A percentile compares a stretch with the other conserved stretches of the same genome.
Conservation (phyloP, 2,797 vertebrate species). For the Poecilia picta region DNA sequence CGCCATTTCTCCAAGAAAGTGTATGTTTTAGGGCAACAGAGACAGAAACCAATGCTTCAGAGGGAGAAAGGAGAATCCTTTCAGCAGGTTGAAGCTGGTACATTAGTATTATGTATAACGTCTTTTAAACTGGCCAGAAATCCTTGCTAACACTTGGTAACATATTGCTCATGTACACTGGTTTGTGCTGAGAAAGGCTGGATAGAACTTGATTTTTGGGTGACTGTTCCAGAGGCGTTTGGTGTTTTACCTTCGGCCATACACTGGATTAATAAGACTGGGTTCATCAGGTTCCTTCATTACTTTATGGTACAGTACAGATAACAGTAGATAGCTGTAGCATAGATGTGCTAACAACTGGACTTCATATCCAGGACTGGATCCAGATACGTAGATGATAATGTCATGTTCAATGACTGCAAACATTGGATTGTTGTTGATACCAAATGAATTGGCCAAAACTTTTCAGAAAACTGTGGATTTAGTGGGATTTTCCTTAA, state of each 20-base stretch:
- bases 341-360: not conserved
- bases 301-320: not conserved
- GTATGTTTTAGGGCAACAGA: not conserved
- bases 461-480: not conserved
- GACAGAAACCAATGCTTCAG: not conserved
- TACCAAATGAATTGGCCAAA: not conserved
- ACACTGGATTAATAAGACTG: not conserved
- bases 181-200: not conserved
- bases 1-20: not conserved
- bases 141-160: not conserved
- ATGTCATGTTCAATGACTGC: not conserved
- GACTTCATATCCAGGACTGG: not conserved
- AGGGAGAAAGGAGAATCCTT: not conserved
- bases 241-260: not conserved
- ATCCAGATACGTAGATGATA: not conserved
- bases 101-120: not conserved
- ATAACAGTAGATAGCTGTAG: not conserved
- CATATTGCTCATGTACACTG: not conserved
- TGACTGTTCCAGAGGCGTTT: not conserved
- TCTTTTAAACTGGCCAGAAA: not conserved
- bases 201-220: not conserved
- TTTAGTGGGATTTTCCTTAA: not conserved
- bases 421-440: not conserved
- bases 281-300: not conserved
- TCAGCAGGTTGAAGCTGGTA: not conserved